Base-by-base conservation (phyloP, 92 coral and sea anemone genomes). In the Blastomussa wellsi region DNA sequence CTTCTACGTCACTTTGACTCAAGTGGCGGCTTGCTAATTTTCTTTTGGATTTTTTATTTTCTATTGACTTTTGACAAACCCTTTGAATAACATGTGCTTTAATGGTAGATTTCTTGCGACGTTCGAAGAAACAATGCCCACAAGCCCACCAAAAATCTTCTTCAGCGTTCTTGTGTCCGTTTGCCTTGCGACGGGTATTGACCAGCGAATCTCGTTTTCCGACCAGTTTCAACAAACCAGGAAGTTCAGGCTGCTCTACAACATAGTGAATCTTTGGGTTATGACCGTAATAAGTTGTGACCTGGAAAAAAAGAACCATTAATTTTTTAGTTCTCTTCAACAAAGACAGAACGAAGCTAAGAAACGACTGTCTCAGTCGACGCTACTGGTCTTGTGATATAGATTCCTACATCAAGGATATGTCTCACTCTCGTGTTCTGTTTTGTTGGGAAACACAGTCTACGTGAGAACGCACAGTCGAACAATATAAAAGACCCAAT, bases 111-210 rank as follows among this genome's bases (percentile, higher is more conserved):
- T 89, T 89, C 84, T 89, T 89, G 55, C 79, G 77, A 48, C 92
- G 76, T 79, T 85, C 86, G 65, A 89, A 89, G 55, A 73, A 89
- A 37, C 92, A 89, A 74, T 36, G 78, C 41, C 89, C 92, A 20
- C 92, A 89, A 39, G 89, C 83, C 89, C 92, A 89, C 92, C 92
- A 84, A 53, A 79, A 85, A 62, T 79, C 89, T 31, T 85, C 89
- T 60, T 76, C 89, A 33, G 86, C 83, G 62, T 85, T 48, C 65
- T 83, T 83, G 72, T 74, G 70, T 2, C 86, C 79, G n/a, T 83
- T 83, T 55, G 86, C 86, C 52, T 35, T 37, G 9, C 70, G 70
- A 32, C 79, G 72, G 36, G 33, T 9, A 52, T 68, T 42, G n/a
- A 31, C 29, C 69, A n/a, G 20, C 42, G 14, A 14, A 12, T 59